phyloP scores from a whole-genome alignment of 2,888 invertebrate genomes.

The Saturnia pavonia region DNA sequence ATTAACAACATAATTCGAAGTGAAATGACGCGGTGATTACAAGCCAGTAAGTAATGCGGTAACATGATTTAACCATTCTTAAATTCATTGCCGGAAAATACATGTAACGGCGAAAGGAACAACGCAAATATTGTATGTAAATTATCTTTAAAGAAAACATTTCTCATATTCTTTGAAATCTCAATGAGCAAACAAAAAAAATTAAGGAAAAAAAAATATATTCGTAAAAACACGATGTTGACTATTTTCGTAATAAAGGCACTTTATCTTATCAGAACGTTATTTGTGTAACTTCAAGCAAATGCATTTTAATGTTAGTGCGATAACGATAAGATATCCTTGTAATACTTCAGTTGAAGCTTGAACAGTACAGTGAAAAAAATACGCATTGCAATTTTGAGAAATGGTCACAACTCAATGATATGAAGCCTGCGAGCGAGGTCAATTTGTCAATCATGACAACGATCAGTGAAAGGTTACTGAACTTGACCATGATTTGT shows the following conservation, averaged over 20 bases:
- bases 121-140: background rate
- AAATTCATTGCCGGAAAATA: slow-evolving; percentile 35
- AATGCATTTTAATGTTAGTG: slow-evolving; percentile 37
- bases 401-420: slow-evolving; percentile 15
- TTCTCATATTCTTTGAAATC: background rate
- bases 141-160: background rate
- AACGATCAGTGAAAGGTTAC: slow-evolving; percentile 50
- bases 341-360: slow-evolving; percentile 51
- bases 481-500: slow-evolving; percentile 64
- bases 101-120: background rate
- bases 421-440: slow-evolving; percentile 36
- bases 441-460: slow-evolving; percentile 56
- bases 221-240: slow-evolving; percentile 2
- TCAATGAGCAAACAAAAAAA: background rate
- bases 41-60: slow-evolving; percentile 45
- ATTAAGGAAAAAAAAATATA: background rate
- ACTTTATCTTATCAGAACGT: slow-evolving; percentile 49
- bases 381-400: slow-evolving; percentile 18
- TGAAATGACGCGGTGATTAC: slow-evolving; percentile 46
- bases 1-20: slow-evolving; percentile 42
- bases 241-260: slow-evolving; percentile 35
- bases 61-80: slow-evolving; percentile 56
- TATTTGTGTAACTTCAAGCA: slow-evolving; percentile 37
- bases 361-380: slow-evolving; percentile 24
- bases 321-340: slow-evolving; percentile 51